Conservation (phyloP, 2,888 invertebrate species). For the Aphodius sticticus region DNA sequence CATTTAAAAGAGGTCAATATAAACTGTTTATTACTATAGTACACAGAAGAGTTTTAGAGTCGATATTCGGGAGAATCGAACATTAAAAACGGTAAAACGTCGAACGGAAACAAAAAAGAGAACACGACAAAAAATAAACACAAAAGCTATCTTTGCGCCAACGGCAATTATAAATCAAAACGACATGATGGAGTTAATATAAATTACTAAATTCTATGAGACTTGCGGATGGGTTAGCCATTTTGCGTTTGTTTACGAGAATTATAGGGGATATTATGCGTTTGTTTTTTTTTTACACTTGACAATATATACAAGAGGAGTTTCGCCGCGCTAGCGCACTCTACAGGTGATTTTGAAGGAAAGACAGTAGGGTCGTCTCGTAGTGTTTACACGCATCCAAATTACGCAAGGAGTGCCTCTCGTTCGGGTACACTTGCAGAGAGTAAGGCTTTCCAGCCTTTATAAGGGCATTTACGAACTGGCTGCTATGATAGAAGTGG, state of each 20-base stretch:
- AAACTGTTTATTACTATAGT: slow-evolving; percentile 4
- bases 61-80: background rate
- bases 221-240: background rate
- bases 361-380: slow-evolving; percentile 92
- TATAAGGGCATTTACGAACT: slow-evolving; percentile 87
- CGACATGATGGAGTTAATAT: background rate
- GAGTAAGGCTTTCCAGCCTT: slow-evolving; percentile 97
- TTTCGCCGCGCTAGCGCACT: background rate
- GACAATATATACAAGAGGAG: background rate
- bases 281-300: background rate
- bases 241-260: background rate
- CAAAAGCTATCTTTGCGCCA: background rate
- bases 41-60: background rate
- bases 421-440: slow-evolving; percentile 94
- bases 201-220: background rate
- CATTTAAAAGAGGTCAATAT: background rate
- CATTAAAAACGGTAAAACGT: background rate
- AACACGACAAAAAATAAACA: background rate
- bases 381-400: slow-evolving; percentile 96
- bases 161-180: background rate
- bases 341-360: slow-evolving; percentile 83
- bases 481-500: slow-evolving; percentile 95
- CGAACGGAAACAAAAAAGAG: background rate
- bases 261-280: background rate
- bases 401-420: slow-evolving; percentile 93